phyloP scores from a whole-genome alignment of 92 coral and sea anemone genomes.

The Isaurus tuberculatus region DNA sequence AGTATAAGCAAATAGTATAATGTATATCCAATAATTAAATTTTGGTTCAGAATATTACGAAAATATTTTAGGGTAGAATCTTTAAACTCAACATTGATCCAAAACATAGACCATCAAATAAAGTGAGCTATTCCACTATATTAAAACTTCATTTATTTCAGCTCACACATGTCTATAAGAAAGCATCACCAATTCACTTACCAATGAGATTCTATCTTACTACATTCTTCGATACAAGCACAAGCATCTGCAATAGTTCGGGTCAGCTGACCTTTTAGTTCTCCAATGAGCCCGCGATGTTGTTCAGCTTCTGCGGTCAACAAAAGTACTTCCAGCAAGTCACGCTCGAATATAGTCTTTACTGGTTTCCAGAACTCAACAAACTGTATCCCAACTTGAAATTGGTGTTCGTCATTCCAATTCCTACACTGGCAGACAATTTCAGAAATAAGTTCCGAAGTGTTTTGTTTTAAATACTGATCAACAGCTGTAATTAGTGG shows the following conservation, averaged over 20 bases:
- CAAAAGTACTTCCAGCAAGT: conserved; percentile 60
- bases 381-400: conserved; percentile 13
- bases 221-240: conserved; percentile 30
- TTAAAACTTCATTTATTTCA: no score
- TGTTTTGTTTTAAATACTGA: conserved; percentile 47
- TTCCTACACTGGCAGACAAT: conserved; percentile 48
- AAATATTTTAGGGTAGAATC: no score
- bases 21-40: no score
- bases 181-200: conserved; percentile 45
- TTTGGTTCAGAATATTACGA: no score
- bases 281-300: conserved; percentile 51
- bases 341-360: conserved; percentile 70
- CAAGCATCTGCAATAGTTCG: conserved; percentile 46
- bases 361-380: conserved; percentile 65
- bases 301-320: conserved; percentile 30
- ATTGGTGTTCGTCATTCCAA: conserved; percentile 32
- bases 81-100: no score
- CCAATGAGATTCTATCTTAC: conserved; percentile 63
- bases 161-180: no score
- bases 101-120: no score
- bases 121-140: no score
- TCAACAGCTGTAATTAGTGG: conserved; percentile 70
- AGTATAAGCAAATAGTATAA: no score
- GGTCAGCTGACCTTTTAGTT: conserved; percentile 46
- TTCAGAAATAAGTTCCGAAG: conserved; percentile 56